Evolutionary conservation across 2,888 invertebrate species (phyloP).

Genomic region (Chouioia cunea): DNA sequence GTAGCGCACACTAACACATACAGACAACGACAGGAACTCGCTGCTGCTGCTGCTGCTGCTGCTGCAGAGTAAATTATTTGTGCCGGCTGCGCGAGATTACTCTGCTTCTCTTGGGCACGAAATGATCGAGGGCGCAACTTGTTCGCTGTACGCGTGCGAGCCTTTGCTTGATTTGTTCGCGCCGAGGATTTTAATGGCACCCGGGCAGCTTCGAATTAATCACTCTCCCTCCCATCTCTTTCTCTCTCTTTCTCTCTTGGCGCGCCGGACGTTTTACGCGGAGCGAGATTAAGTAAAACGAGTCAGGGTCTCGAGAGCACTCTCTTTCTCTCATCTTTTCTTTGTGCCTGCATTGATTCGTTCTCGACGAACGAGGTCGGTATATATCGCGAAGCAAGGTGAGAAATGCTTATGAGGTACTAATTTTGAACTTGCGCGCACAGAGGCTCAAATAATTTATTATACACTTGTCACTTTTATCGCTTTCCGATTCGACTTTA

Average conservation of each 20-base stretch:
- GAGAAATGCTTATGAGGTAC: constrained; percentile 11
- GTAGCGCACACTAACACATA: neutral
- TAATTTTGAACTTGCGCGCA: constrained; percentile 4
- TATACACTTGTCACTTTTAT: too few relatives aligned
- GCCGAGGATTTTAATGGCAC: constrained; percentile 36
- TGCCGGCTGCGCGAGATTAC: constrained; percentile 24
- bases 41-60: neutral
- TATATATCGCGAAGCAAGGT: neutral
- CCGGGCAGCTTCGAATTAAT: constrained; percentile 34
- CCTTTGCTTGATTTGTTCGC: constrained; percentile 37
- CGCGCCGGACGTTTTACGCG: constrained; percentile 6
- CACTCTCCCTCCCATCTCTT: too few relatives aligned
- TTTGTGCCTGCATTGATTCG: neutral
- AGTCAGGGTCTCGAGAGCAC: neutral
- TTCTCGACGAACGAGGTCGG: constrained; percentile 17
- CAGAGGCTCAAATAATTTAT: too few relatives aligned
- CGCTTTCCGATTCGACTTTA: too few relatives aligned
- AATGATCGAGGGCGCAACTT: constrained; percentile 34
- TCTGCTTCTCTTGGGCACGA: neutral
- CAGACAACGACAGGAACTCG: neutral
- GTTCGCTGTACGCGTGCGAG: constrained; percentile 4
- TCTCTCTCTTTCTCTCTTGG: too few relatives aligned
- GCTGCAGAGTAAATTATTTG: constrained; percentile 31
- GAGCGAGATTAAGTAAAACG: neutral
- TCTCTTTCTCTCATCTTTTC: too few relatives aligned